Evolutionary conservation across 2,888 invertebrate genomes (phyloP), one percentile per base, ranked within the genome.

Genomic region (Exocentrus adspersus): DNA sequence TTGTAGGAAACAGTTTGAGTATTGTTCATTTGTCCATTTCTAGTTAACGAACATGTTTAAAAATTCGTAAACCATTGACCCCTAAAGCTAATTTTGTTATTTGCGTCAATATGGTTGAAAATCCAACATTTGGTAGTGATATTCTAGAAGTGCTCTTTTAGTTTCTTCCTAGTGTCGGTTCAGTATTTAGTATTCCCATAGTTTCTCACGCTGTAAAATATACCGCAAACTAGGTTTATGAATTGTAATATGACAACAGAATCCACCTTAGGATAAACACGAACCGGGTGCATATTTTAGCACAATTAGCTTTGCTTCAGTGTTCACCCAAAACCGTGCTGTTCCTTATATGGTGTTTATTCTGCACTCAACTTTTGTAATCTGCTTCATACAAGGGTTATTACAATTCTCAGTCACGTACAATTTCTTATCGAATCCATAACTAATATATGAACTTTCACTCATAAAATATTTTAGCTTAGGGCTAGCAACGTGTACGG

Each of bases 381-480:
- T 60, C 60, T 60, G 50, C 28, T 59, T 59, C 51, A 60, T 51
- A 51, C 51, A 60, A n/a, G 21, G 51, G 46, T 57, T 57, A 57
- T 57, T 57, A 58, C 60, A 60, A 66, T 66, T 66, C 66, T 46
- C 19, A 32, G 57, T 45, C 67, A 67, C 67, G 67, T 64, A 64
- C 64, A 57, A 56, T 57, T 63, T 64, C 64, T 67, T 64, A 67
- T 67, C 67, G 60, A 52, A 58, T 48, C 52, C 60, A 57, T 60
- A 60, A 57, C 54, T 58, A 64, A 67, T 67, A 64, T 64, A 67
- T 64, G 67, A 67, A 67, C 64, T 60, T 66, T 63, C 62, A 66
- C 62, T 62, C 57, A 66, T 66, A 57, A 62, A 62, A 60, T 66
- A 66, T 62, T 65, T 62, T 45, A 16, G 50, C 30, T 45, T 45